Base-by-base conservation (phyloP, 2,113 vertebrate species). In the Geococcyx californianus region DNA sequence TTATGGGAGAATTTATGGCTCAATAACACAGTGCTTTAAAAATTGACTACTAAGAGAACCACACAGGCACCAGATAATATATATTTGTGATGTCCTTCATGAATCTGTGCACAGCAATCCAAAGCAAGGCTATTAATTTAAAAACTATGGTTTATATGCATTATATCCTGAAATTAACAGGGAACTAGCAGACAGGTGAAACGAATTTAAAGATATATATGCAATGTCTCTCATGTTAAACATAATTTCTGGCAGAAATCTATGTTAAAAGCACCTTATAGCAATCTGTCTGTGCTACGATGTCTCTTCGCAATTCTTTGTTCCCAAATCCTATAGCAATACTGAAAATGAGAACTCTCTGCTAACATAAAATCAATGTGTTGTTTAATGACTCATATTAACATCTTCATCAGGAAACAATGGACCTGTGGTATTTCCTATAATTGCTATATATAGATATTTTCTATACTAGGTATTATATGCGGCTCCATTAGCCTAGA, bases 371-470 rank as follows among this genome's bases (percentile, higher is more conserved):
- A 88, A 81, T 90, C 18, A 1, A 69, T 76, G 33, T 36, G 31
- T 51, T 88, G 26, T 54, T 91, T 93, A 93, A 84, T 76, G 76
- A 63, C n/a, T 96, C 40, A 36, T 80, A 64, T 75, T 74, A 96
- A 76, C 83, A 60, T 55, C 51, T 94, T 52, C 49, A 78, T 80
- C 51, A 44, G 38, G 79, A 79, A 81, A 76, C 7, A 90, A 75
- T 44, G 63, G 64, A 54, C 74, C 44, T 68, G n/a, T 36, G 69
- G 28, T 42, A 29, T 83, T 87, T 78, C 29, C 56, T 44, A 15
- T 76, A 83, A 83, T 49, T 68, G 52, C 29, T 89, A 40, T 11
- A 34, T 40, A 51, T 23, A 79, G 75, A 1, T 81, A 55, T 82
- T 97, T 92, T 84, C 34, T 77, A 24, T 76, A 17, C 4, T 14